Evolutionary conservation across 2,888 invertebrate species (phyloP).

Genomic region (Cremastinae sp.): DNA sequence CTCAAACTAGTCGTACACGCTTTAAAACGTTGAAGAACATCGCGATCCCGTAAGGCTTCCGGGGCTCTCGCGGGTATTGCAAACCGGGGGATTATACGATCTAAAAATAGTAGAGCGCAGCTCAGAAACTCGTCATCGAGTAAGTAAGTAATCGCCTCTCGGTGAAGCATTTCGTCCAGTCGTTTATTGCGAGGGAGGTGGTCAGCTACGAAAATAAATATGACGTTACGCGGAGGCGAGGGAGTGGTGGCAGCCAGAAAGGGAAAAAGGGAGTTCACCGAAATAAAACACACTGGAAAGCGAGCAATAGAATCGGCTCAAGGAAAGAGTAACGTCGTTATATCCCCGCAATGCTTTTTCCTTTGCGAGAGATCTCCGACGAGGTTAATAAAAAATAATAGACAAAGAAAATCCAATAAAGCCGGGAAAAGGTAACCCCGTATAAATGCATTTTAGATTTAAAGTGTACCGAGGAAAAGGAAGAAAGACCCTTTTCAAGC

Average conservation of each 20-base stretch:
- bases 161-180: conserved; percentile 51
- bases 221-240: conserved; percentile 41
- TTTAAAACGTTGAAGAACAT: neutral
- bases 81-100: conserved; percentile 24
- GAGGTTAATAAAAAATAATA: too few species aligned
- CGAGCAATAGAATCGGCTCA: conserved; percentile 10
- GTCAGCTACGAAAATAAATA: conserved; percentile 56
- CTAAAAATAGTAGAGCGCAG: conserved; percentile 54
- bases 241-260: too few species aligned
- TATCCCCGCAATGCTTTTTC: too few species aligned
- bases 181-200: conserved; percentile 45
- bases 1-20: conserved; percentile 24
- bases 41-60: conserved; percentile 7
- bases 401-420: too few species aligned
- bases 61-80: conserved; percentile 19
- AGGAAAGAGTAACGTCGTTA: conserved; percentile 10
- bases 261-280: conserved; percentile 27
- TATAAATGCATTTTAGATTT: conserved; percentile 6
- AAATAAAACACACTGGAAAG: conserved; percentile 43
- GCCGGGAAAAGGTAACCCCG: too few species aligned
- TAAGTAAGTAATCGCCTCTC: conserved; percentile 51
- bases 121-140: conserved; percentile 56
- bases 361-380: too few species aligned
- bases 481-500: conserved; percentile 3
- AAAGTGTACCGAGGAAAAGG: neutral